phyloP scores from a whole-genome alignment of 2,888 invertebrate species.

The Shargacucullia verbasci region DNA sequence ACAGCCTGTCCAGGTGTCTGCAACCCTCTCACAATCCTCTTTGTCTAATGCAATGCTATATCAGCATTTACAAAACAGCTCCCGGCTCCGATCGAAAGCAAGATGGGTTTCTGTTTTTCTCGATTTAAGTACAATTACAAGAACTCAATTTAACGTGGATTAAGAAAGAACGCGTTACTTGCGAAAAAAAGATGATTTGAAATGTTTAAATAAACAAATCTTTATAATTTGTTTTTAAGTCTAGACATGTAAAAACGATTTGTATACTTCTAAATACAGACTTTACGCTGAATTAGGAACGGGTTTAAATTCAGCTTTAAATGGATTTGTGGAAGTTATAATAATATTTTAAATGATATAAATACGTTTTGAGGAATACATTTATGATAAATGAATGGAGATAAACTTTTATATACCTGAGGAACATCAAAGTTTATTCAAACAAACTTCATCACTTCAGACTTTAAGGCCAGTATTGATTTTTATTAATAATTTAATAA shows the following conservation, averaged over 20 bases:
- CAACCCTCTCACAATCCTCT: constrained; percentile 56
- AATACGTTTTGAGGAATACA: constrained; percentile 38
- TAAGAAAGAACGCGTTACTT: constrained; percentile 53
- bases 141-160: constrained; percentile 68
- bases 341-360: constrained; percentile 35
- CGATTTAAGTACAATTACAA: constrained; percentile 56
- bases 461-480: too few relatives aligned
- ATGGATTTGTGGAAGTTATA: constrained; percentile 39
- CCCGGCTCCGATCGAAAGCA: constrained; percentile 55
- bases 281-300: constrained; percentile 45
- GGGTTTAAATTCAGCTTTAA: constrained; percentile 26
- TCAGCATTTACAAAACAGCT: constrained; percentile 67
- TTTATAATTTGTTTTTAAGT: constrained; percentile 40
- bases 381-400: constrained; percentile 33
- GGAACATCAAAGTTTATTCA: constrained; percentile 22
- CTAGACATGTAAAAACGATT: constrained; percentile 48
- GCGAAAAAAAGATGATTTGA: constrained; percentile 21
- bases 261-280: constrained; percentile 29
- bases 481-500: not conserved
- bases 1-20: constrained; percentile 66
- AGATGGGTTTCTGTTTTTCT: constrained; percentile 44
- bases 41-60: constrained; percentile 61
- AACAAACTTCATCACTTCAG: too few relatives aligned
- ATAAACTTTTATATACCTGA: constrained; percentile 4
- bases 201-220: constrained; percentile 46